Conservation (phyloP, 2,113 vertebrate species). For the Ochotona princeps region DNA sequence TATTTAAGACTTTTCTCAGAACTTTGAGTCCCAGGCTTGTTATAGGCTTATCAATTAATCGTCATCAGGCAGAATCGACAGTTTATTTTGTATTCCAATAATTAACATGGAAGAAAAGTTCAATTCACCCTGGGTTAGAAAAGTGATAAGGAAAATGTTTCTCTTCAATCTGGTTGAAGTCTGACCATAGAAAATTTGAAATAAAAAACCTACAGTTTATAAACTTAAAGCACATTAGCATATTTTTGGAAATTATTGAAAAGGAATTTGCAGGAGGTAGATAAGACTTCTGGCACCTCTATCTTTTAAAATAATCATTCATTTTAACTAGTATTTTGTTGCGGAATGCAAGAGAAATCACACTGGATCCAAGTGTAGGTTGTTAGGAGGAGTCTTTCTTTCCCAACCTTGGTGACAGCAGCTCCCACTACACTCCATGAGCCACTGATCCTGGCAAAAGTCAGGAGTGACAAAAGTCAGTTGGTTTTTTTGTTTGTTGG, state of each 20-base stretch:
- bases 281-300: neutral
- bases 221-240: neutral
- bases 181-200: conserved; percentile 26
- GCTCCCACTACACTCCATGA: too few relatives aligned
- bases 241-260: conserved; percentile 41
- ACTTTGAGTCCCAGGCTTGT: neutral
- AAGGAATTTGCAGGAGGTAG: neutral
- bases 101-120: neutral
- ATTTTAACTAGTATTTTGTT: neutral
- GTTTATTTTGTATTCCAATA: neutral
- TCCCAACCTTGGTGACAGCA: too few relatives aligned
- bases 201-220: neutral
- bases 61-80: neutral
- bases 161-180: conserved; percentile 10
- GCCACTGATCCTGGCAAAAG: too few relatives aligned
- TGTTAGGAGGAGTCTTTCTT: too few relatives aligned
- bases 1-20: neutral
- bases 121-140: neutral
- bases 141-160: neutral
- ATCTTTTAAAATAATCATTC: conserved; percentile 8
- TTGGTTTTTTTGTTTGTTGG: too few relatives aligned
- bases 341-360: too few relatives aligned
- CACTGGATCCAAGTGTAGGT: too few relatives aligned
- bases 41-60: neutral
- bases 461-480: too few relatives aligned